Conservation (phyloP, 2,888 invertebrate species). For the Muschampia plurimacula region DNA sequence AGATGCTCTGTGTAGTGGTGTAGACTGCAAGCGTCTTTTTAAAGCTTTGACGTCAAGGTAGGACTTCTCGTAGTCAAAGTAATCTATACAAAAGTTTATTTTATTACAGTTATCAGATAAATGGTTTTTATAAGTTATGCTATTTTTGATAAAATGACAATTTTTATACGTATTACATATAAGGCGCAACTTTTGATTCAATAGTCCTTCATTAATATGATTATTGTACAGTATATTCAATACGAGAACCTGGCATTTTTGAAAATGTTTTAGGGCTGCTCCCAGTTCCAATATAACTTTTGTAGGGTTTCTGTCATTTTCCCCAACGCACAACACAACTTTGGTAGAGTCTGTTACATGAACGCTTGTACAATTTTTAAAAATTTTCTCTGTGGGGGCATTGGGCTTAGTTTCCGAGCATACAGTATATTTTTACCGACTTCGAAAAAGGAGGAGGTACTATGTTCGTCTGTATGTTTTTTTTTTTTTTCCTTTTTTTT, state of each 20-base stretch:
- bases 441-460: too few relatives aligned
- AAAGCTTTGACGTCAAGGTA: not conserved
- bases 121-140: not conserved
- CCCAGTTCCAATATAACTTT: not conserved
- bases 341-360: too few relatives aligned
- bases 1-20: not conserved
- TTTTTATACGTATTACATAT: constrained; percentile 16
- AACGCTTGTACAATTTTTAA: too few relatives aligned
- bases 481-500: too few relatives aligned
- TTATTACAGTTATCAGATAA: not conserved
- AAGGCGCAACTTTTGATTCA: constrained; percentile 1
- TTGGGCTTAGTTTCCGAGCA: too few relatives aligned
- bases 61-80: not conserved
- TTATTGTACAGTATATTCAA: not conserved
- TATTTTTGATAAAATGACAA: constrained; percentile 11
- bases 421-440: too few relatives aligned
- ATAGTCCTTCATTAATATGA: not conserved
- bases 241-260: not conserved
- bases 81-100: constrained; percentile 4
- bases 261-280: not conserved
- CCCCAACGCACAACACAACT: too few relatives aligned
- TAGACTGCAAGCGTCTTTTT: not conserved
- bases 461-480: too few relatives aligned
- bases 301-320: too few relatives aligned
- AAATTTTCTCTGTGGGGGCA: too few relatives aligned